Evolutionary conservation across 2,113 vertebrate species (phyloP), one percentile per base, ranked within the genome.

Genomic region (Prochilodus magdalenae): DNA sequence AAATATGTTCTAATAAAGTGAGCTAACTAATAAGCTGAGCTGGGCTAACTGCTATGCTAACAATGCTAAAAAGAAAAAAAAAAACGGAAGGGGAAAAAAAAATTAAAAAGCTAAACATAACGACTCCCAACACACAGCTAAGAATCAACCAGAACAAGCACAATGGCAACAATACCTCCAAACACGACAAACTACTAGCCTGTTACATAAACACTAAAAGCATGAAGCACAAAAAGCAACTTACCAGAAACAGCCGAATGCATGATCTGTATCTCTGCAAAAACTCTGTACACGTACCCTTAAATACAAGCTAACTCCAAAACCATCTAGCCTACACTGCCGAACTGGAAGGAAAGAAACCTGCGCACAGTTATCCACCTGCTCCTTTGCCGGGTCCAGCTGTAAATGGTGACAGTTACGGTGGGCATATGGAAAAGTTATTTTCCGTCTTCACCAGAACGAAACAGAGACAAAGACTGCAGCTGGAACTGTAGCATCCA

Each of bases 381-480:
- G 18, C 57, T 70, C 30, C 74, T 63, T 8, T 4, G n/a, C 24
- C 6, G 8, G 5, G n/a, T 69, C 22, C 77, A 24, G 36, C 20
- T 29, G 93, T 93, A 93, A n/a, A 95, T 94, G 94, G 93, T 94
- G 94, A 95, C 94, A 59, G 24, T 75, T 94, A 93, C 94, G 94
- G 94, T 91, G 94, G 93, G 95, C 94, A 93, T 93, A 90, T 94
- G 94, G 93, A 94, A 96, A 94, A 93, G 94, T 55, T 77, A 57
- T 94, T 94, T 93, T 90, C 65, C 22, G 2, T 15, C 16, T 49
- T 47, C 57, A 14, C 29, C 29, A 92, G 93, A 94, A 94, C 94
- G 94, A 95, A 95, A 94, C 92, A 94, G 93, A 96, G 95, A 96
- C 95, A 96, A 96, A 96, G 95, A 96, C 95, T 96, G 94, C 95